Evolutionary conservation across 2,888 invertebrate genomes (phyloP).

Genomic region (Byasa hedistus): DNA sequence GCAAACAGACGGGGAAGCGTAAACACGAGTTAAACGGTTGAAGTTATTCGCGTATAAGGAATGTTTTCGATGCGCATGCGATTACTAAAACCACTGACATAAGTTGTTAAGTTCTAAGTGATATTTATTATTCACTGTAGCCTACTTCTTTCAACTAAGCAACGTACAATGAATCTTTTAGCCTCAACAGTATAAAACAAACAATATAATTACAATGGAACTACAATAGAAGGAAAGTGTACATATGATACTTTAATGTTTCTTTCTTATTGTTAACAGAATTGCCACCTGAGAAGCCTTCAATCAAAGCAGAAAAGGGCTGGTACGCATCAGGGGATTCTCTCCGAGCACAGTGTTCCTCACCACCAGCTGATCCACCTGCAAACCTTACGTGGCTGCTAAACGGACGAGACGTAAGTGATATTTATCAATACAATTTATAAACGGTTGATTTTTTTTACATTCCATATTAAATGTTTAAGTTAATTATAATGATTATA

Average conservation of each 20-base stretch:
- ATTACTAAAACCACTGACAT: not conserved
- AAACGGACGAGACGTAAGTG: conserved; percentile 88
- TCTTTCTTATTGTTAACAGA: conserved; percentile 72
- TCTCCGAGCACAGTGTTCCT: conserved; percentile 88
- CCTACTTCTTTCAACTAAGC: too few species aligned
- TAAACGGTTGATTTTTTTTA: too few species aligned
- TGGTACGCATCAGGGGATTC: conserved; percentile 89
- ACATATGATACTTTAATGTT: too few species aligned
- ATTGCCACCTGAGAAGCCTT: conserved; percentile 85
- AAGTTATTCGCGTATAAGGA: conserved; percentile 5
- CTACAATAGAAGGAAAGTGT: too few species aligned
- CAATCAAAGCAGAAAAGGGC: conserved; percentile 85
- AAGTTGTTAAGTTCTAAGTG: not conserved
- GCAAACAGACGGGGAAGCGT: conserved; percentile 22
- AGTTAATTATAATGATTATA: too few species aligned
- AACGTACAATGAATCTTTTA: too few species aligned
- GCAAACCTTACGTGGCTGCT: conserved; percentile 87
- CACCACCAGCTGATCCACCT: conserved; percentile 87
- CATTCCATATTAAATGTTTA: too few species aligned
- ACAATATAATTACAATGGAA: too few species aligned
- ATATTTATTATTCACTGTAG: not conserved
- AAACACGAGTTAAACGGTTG: conserved; percentile 20
- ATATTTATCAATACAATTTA: not conserved
- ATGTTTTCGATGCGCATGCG: conserved; percentile 9
- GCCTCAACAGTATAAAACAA: too few species aligned